A percentile compares a stretch with the other conserved stretches of the same genome.
phyloP scores from a whole-genome alignment of 1,140 invertebrate genomes.

The Aphidius gifuensis region DNA sequence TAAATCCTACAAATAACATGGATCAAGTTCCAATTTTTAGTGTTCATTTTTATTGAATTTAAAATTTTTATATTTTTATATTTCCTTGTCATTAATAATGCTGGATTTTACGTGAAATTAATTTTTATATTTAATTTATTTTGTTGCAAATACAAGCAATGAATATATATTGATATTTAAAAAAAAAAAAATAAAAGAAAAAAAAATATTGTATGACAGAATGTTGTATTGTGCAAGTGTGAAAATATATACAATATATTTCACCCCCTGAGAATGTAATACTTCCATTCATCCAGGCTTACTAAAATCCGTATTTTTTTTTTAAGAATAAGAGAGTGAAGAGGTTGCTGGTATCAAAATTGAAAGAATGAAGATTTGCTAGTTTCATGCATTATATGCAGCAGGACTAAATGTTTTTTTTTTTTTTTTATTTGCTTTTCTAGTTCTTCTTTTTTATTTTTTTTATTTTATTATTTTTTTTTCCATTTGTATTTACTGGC shows the following conservation, averaged over 20 bases:
- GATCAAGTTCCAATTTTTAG: conserved; percentile 31
- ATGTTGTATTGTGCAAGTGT: too few species aligned
- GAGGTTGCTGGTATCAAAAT: too few species aligned
- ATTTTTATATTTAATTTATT: too few species aligned
- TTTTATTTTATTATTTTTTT: conserved; percentile 13
- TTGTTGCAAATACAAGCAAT: too few species aligned
- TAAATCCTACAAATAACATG: conserved; percentile 13
- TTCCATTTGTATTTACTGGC: conserved; percentile 11
- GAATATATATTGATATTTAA: too few species aligned
- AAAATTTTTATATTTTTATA: not conserved
- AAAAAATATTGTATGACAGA: too few species aligned
- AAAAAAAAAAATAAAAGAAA: too few species aligned
- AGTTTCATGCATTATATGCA: conserved; percentile 35
- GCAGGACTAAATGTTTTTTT: conserved; percentile 21
- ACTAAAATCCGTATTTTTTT: conserved; percentile 28
- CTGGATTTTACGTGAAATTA: too few species aligned
- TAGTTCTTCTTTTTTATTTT: conserved; percentile 22
- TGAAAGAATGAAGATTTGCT: conserved; percentile 30
- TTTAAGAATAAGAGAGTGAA: conserved; percentile 5
- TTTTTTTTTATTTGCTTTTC: conserved; percentile 27
- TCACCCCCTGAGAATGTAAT: conserved; percentile 31
- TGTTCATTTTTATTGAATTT: not conserved
- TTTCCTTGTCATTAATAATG: too few species aligned
- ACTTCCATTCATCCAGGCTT: conserved; percentile 32
- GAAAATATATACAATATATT: conserved; percentile 8